Percentiles rank a stretch among this genome's conserved stretches.
These are phyloP conservation scores for Aurelia aurita DNA, from an alignment of 30 jellyfish, hydroid and myxozoan genomes.

Conservation along the genomic window DNA sequence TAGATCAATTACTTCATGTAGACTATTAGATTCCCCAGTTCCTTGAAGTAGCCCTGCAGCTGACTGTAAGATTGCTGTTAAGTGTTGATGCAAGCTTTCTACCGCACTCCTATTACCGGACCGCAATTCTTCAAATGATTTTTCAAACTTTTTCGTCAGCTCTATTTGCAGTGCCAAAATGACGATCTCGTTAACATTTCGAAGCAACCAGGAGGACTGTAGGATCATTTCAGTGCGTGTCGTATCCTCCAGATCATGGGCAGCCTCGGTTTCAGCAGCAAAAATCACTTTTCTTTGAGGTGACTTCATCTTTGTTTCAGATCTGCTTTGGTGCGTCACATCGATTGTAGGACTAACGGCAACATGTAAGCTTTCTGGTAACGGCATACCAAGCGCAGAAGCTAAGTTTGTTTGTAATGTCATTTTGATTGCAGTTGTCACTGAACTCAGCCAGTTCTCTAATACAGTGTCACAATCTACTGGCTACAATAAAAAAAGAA, in stretches of 20 bases:
- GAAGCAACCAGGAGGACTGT: constrained; percentile 69
- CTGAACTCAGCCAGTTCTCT: constrained; percentile 62
- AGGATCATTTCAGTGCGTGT: constrained; percentile 58
- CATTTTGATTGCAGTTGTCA: constrained; percentile 36
- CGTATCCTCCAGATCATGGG: constrained; percentile 39
- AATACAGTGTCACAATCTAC: constrained; percentile 63
- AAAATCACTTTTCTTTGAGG: constrained; percentile 68
- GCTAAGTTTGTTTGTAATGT: constrained; percentile 62
- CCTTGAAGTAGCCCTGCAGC: constrained; percentile 70
- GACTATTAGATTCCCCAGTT: constrained; percentile 18
- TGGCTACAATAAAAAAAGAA: constrained; percentile 42
- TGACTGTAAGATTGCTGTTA: constrained; percentile 43
- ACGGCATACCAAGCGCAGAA: constrained; percentile 62
- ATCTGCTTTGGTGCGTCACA: neutral
- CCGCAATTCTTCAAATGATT: constrained; percentile 44
- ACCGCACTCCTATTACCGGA: constrained; percentile 55
- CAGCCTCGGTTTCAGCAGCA: constrained; percentile 63
- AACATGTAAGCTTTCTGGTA: constrained; percentile 48
- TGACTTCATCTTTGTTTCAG: constrained; percentile 33
- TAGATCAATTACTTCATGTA: constrained; percentile 29
- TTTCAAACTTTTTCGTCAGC: constrained; percentile 60
- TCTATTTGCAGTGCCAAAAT: constrained; percentile 67
- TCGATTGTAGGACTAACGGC: constrained; percentile 40
- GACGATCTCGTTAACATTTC: constrained; percentile 57
- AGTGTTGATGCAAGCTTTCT: constrained; percentile 31